These are phyloP conservation scores for Ctenochaetus hawaiiensis DNA, from an alignment of 2,797 vertebrate species.

Conservation along the genomic window DNA sequence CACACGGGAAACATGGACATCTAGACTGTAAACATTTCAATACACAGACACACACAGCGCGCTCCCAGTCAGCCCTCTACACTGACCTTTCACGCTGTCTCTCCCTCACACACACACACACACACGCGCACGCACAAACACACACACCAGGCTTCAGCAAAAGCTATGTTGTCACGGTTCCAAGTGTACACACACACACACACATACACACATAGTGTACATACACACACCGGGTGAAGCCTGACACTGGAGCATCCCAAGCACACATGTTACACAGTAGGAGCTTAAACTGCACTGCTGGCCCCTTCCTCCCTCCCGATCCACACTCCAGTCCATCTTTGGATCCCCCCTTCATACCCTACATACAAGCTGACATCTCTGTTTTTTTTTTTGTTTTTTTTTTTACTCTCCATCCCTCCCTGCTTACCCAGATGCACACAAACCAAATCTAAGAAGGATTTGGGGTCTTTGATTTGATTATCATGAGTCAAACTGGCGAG, in stretches of 20 bases:
- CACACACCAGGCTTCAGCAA: constrained; percentile 51
- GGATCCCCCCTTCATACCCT: background rate
- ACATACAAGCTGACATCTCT: constrained; percentile 30
- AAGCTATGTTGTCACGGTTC: constrained; percentile 57
- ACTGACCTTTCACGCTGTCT: constrained; percentile 43
- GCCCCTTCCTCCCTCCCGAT: constrained; percentile 31
- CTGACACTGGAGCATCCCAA: constrained; percentile 56
- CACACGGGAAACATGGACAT: constrained; percentile 72
- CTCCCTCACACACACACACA: constrained; percentile 22
- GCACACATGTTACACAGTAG: constrained; percentile 61
- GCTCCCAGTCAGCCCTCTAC: constrained; percentile 54
- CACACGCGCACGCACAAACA: constrained; percentile 11
- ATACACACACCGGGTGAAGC: constrained; percentile 63
- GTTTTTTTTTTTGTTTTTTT: background rate
- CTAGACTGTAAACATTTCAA: constrained; percentile 83
- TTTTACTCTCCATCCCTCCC: constrained; percentile 7
- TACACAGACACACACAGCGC: constrained; percentile 65
- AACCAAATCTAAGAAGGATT: constrained; percentile 56
- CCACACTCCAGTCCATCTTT: constrained; percentile 29
- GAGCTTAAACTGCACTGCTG: constrained; percentile 71
- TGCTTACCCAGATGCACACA: constrained; percentile 46
- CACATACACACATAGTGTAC: constrained; percentile 49
- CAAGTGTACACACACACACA: constrained; percentile 33
- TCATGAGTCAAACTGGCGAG: constrained; percentile 32
- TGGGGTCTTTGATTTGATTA: constrained; percentile 33